phyloP scores from a whole-genome alignment of 1,140 invertebrate species.

The Diachasmimorpha longicaudata region DNA sequence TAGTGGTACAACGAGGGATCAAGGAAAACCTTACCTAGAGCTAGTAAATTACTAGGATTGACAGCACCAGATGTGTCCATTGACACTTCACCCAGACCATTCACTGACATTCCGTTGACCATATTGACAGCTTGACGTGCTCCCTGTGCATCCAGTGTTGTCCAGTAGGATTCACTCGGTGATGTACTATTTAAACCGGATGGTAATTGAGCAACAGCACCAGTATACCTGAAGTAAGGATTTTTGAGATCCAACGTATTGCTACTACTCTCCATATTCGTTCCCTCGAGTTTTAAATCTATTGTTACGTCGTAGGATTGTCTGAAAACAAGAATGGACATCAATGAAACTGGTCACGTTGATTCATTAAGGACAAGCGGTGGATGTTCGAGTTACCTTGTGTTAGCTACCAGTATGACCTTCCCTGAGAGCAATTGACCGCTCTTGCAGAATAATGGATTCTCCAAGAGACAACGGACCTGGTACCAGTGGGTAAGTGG shows the following conservation, averaged over 20 bases:
- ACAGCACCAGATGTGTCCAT: constrained; percentile 69
- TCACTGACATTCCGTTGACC: constrained; percentile 82
- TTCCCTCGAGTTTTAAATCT: constrained; percentile 89
- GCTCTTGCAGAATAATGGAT: constrained; percentile 93
- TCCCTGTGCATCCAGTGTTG: constrained; percentile 79
- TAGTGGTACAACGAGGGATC: constrained; percentile 42
- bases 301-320: constrained; percentile 99
- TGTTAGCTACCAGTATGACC: constrained; percentile 90
- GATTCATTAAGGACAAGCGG: background rate
- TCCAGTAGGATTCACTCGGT: constrained; percentile 91
- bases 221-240: constrained; percentile 95
- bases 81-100: constrained; percentile 76
- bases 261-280: constrained; percentile 74
- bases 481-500: constrained; percentile 99
- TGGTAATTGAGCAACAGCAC: constrained; percentile 84
- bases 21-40: constrained; percentile 62
- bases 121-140: constrained; percentile 76
- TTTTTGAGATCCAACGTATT: constrained; percentile 98
- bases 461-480: constrained; percentile 93
- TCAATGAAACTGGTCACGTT: background rate
- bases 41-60: constrained; percentile 65
- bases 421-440: constrained; percentile 90
- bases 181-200: constrained; percentile 88
- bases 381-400: constrained; percentile 69
- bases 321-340: constrained; percentile 54